Base-by-base conservation (phyloP, 2,888 invertebrate genomes). In the Drosophila hamatofila region DNA sequence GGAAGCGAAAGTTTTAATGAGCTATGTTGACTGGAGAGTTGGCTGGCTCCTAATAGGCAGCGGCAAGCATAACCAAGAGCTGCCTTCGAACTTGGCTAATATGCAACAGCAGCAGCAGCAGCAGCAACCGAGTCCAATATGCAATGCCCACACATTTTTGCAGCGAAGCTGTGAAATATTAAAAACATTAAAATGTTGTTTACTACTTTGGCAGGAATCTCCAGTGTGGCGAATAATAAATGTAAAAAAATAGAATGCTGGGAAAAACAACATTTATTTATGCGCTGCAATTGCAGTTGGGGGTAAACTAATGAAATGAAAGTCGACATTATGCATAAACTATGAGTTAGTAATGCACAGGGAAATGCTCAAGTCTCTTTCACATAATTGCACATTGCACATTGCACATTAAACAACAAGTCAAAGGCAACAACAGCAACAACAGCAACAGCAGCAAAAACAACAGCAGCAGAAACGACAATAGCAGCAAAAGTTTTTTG, bases 151-250 rank as follows among this genome's bases (percentile, higher is more conserved):
- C 55, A 55, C 44, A 44, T 14, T 25, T 37, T 35, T 18, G n/a
- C 30, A 7, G 58, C 44, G 56, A 21, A 59, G 54, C 68, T 83
- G 67, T 86, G 70, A 89, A 88, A 86, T 81, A 86, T 86, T 72
- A 72, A 89, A 70, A 83, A 83, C 86, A 90, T 86, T 88, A 88
- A 88, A 87, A 90, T 90, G 89, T 83, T 89, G 79, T 85, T 81
- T 77, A 77, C 75, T 78, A 71, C 83, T 75, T 83, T 79, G 66
- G 74, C 70, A 80, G 74, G 49, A 63, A 64, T 67, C 73, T 79
- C 69, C 69, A 70, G 78, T 61, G 80, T 48, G 66, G 61, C 59
- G 48, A 51, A 64, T 60, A 77, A 62, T 61, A 64, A 68, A 60
- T 44, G 68, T 48, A 11, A 33, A 23, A 37, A 16, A 52, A 23